These are phyloP conservation scores for Capreolus pygargus DNA, from an alignment of 2,113 vertebrate genomes.

Conservation along the genomic window DNA sequence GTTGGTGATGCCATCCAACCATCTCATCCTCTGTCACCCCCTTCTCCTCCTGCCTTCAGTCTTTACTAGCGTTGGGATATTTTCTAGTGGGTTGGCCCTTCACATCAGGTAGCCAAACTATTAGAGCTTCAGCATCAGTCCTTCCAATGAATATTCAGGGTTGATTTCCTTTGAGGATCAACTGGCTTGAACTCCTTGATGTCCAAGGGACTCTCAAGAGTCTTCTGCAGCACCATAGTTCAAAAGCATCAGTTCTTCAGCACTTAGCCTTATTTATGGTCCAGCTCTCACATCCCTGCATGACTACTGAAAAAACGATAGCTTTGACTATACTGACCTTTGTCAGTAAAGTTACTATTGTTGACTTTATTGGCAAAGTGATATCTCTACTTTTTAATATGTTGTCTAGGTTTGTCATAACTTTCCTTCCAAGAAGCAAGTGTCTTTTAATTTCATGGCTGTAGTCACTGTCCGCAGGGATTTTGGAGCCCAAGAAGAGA, in stretches of 20 bases:
- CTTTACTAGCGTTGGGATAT: background rate
- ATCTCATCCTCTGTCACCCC: background rate
- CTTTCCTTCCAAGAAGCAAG: background rate
- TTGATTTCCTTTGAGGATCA: background rate
- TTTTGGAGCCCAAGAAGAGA: background rate
- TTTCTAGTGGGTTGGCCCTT: background rate
- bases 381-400: background rate
- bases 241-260: background rate
- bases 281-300: background rate
- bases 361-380: background rate
- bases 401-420: background rate
- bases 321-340: background rate
- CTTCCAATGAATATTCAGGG: background rate
- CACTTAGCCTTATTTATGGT: background rate
- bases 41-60: background rate
- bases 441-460: background rate
- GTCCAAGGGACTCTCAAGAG: background rate
- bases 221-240: background rate
- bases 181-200: background rate
- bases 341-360: background rate
- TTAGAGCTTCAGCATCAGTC: background rate
- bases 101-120: background rate
- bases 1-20: background rate
- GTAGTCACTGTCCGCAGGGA: background rate
- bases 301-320: background rate